These are phyloP conservation scores for Penaeus japonicus DNA, from an alignment of 1,140 invertebrate genomes.

Conservation along the genomic window DNA sequence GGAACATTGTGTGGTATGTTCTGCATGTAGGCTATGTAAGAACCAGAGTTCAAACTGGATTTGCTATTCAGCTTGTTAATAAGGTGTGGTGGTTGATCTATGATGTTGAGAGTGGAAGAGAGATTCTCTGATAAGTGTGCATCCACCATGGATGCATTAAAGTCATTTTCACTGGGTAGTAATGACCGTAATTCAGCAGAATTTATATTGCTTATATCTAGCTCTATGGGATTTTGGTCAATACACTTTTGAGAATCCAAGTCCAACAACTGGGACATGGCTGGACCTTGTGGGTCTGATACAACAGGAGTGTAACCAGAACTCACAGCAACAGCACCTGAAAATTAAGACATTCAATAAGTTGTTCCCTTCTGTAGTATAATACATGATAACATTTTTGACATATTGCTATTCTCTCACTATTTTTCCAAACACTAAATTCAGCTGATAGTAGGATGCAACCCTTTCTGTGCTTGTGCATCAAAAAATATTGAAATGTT, in stretches of 20 bases:
- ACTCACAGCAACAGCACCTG: slow-evolving; percentile 16
- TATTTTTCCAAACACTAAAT: neutral
- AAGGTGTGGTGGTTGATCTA: slow-evolving; percentile 53
- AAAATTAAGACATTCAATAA: neutral
- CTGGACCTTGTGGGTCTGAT: slow-evolving; percentile 19
- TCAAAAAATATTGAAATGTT: neutral
- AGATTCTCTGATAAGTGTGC: slow-evolving; percentile 60
- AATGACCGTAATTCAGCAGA: slow-evolving; percentile 60
- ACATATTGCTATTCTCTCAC: neutral
- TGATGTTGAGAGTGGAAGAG: slow-evolving; percentile 57
- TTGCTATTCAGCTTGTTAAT: slow-evolving; percentile 42
- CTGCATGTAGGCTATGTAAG: slow-evolving; percentile 21
- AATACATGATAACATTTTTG: neutral
- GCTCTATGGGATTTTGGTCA: slow-evolving; percentile 46
- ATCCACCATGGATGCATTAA: slow-evolving; percentile 60
- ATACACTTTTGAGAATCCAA: slow-evolving; percentile 56
- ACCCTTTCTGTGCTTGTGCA: neutral
- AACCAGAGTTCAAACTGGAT: slow-evolving; percentile 16
- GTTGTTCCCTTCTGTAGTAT: neutral
- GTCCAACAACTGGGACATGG: slow-evolving; percentile 52
- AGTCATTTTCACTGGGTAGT: slow-evolving; percentile 60
- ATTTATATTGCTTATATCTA: slow-evolving; percentile 56
- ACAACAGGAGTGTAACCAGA: neutral
- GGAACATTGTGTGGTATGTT: slow-evolving; percentile 37
- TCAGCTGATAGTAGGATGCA: neutral